phyloP scores from a whole-genome alignment of 2,113 vertebrate species.

The Halichoeres trimaculatus region DNA sequence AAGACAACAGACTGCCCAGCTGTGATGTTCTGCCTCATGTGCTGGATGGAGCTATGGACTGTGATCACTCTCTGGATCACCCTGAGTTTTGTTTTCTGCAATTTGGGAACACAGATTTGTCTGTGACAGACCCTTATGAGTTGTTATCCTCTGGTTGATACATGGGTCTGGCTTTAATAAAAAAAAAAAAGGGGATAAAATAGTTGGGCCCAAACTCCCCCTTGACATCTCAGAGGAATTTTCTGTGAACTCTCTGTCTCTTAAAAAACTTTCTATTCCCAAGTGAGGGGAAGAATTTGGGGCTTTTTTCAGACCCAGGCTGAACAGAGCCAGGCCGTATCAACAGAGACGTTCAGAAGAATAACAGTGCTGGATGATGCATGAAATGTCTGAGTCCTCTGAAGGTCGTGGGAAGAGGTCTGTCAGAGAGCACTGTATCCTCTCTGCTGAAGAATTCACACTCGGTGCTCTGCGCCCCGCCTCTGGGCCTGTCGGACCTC shows the following conservation, averaged over 20 bases:
- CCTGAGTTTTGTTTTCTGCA: too few species aligned
- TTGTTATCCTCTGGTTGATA: not conserved
- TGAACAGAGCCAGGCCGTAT: not conserved
- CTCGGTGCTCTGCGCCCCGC: slow-evolving; percentile 5
- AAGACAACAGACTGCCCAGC: too few species aligned
- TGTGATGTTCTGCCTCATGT: too few species aligned
- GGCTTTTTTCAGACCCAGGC: not conserved
- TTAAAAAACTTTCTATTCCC: not conserved
- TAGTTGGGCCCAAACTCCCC: not conserved
- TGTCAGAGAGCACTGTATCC: slow-evolving; percentile 1
- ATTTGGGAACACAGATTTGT: not conserved
- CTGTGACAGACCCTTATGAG: not conserved
- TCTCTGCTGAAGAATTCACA: slow-evolving; percentile 12
- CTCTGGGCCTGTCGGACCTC: slow-evolving; percentile 18
- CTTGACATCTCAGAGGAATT: not conserved
- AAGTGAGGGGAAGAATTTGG: not conserved
- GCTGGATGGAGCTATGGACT: too few species aligned
- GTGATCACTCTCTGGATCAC: too few species aligned
- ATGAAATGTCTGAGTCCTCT: slow-evolving; percentile 7
- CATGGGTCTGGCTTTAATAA: not conserved
- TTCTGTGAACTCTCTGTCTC: not conserved
- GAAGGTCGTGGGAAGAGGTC: slow-evolving; percentile 67
- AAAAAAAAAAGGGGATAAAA: not conserved
- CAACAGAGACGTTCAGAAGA: slow-evolving; percentile 30
- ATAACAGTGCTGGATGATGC: slow-evolving; percentile 26